Base-by-base conservation (phyloP, 2,888 invertebrate genomes). In the Orchesella flavescens region DNA sequence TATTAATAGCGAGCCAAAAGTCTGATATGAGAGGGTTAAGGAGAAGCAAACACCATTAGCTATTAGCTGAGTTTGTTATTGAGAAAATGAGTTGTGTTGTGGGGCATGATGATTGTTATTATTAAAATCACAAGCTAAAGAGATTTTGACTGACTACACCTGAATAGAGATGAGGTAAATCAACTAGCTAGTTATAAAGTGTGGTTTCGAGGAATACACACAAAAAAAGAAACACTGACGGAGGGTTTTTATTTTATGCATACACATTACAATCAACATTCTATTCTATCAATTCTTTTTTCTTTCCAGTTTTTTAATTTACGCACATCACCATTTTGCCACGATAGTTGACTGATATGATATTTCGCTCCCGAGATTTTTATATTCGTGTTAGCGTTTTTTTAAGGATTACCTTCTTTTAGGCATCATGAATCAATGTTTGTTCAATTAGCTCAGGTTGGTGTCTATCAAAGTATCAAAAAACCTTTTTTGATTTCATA, bases 71-170 rank as follows among this genome's bases (percentile, higher is more conserved):
- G 57, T 61, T 75, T 61, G 63, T 59, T 55, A 72, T 72, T 57
- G 13, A 72, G 55, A 55, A 72, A 72, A 72, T 72, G 72, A 72
- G 72, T 72, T 43, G 72, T 72, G 72, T 72, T 72, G 72, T 53
- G 72, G 72, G 72, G 66, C 59, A 66, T 81, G 63, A 81, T 77
- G 83, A 83, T 83, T 83, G 83, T 71, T 77, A 77, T 71, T 83
- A 77, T 83, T 83, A 83, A 83, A 83, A 77, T 83, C 76, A 83
- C 83, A 83, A 77, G 57, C 66, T 82, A 76, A 83, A 74, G 55
- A 76, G 76, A 77, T 76, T 83, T 83, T 83, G 83, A 83, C 83
- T 83, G 77, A 77, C 83, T 83, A 55, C 83, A 77, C 59, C 65
- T 77, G 77, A 83, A 83, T 77, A 83, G 66, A 77, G 83, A 83